Evolutionary conservation across 2,797 vertebrate genomes (phyloP), one percentile per base, ranked within the genome.

Genomic region (Halcyon chelicuti): DNA sequence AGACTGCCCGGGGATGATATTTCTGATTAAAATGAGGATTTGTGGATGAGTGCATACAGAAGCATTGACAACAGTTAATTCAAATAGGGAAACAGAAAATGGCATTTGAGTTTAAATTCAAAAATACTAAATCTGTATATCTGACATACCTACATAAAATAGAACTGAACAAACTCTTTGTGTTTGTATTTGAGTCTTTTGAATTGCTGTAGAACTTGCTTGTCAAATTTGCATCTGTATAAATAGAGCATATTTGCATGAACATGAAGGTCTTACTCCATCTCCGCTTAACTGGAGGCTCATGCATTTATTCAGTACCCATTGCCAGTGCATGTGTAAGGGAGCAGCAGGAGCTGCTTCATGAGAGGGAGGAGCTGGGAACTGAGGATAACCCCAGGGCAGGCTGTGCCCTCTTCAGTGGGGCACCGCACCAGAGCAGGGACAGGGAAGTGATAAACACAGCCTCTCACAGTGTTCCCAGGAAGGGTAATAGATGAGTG

Each of bases 361-460:
- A 0, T 12, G 5, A 58, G 10, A 4, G 2, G 21, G 4, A 14
- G 35, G 35, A 79, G 10, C 40, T 57, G 33, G 16, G 42, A 37
- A 25, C 33, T 1, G 2, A 63, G 3, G 0, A 0, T 26, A 33
- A 31, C 10, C 15, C 5, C 46, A 46, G n/a, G 5, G 14, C 5
- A 67, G 31, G 11, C 29, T 52, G 12, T 52, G 22, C 13, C 26
- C 16, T 63, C 44, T 62, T 21, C 26, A 52, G 1, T 1, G 1
- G 12, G 21, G 12, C 8, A 33, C 19, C 63, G 15, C 9, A 57
- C 8, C 20, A 0, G 1, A 79, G 5, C 22, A 77, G 42, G 6
- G 14, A 6, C 21, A 37, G 21, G 31, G 28, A 11, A 11, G 22
- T 37, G 10, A 40, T 1, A 58, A 9, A 9, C 20, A 40, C 14